phyloP scores from a whole-genome alignment of 2,797 vertebrate genomes.

The Esox lucius region DNA sequence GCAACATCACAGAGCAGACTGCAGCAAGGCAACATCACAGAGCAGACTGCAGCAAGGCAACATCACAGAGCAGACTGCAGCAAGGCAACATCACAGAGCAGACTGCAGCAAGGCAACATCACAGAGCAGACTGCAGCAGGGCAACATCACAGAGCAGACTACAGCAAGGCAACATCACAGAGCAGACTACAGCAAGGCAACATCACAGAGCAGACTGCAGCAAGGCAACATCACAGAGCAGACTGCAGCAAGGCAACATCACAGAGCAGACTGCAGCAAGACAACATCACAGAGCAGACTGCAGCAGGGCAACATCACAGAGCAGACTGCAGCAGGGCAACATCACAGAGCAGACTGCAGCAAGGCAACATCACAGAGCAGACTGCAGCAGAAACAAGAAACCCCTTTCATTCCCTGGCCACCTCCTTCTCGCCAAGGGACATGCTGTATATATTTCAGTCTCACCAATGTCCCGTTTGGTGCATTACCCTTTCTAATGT shows the following conservation, averaged over 20 bases:
- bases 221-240: too few relatives aligned
- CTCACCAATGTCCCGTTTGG: conserved; percentile 44
- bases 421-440: conserved; percentile 21
- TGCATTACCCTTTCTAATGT: conserved; percentile 13
- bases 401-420: conserved; percentile 41
- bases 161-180: conserved; percentile 59
- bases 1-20: neutral
- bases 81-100: conserved; percentile 49
- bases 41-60: conserved; percentile 1
- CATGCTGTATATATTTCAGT: conserved; percentile 6
- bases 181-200: conserved; percentile 3
- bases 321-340: conserved; percentile 19
- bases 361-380: conserved; percentile 21
- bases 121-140: too few relatives aligned
- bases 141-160: conserved; percentile 20
- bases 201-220: neutral
- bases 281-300: too few relatives aligned
- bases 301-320: conserved; percentile 1
- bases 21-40: neutral
- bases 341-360: conserved; percentile 45
- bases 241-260: too few relatives aligned
- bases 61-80: neutral
- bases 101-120: too few relatives aligned
- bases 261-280: neutral
- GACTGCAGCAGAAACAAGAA: conserved; percentile 68